These are phyloP conservation scores for Mystacornis crossleyi DNA, from an alignment of 2,113 vertebrate species.

Conservation along the genomic window DNA sequence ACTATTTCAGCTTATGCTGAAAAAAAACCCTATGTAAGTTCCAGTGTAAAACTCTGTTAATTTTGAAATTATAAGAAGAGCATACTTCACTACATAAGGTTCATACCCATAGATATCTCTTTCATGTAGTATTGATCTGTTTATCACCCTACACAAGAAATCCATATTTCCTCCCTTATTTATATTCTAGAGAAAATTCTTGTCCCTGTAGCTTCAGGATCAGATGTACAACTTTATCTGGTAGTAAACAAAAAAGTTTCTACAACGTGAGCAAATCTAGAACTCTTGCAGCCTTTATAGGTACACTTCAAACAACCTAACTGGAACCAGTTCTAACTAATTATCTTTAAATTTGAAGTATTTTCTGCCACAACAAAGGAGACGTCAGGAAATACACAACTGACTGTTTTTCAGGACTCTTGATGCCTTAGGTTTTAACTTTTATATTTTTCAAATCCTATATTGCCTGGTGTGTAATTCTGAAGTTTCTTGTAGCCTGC, in stretches of 20 bases:
- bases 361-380: background rate
- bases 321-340: background rate
- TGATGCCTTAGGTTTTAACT: too few species aligned
- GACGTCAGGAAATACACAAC: background rate
- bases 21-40: background rate
- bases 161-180: slow-evolving; percentile 51
- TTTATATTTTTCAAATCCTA: too few species aligned
- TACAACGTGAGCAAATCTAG: background rate
- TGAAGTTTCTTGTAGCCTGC: too few species aligned
- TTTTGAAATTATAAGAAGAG: slow-evolving; percentile 27
- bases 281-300: background rate
- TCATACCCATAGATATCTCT: background rate
- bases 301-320: background rate
- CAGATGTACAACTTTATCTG: background rate
- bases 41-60: slow-evolving; percentile 18
- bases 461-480: too few species aligned
- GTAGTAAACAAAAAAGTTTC: background rate
- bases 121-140: slow-evolving; percentile 66
- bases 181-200: slow-evolving; percentile 45
- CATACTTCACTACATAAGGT: slow-evolving; percentile 23
- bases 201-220: background rate
- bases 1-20: background rate
- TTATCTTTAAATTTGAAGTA: background rate
- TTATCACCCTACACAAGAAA: slow-evolving; percentile 49
- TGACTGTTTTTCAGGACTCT: background rate